Conservation (phyloP, 2,888 invertebrate genomes). For the Agonopterix heracliana region DNA sequence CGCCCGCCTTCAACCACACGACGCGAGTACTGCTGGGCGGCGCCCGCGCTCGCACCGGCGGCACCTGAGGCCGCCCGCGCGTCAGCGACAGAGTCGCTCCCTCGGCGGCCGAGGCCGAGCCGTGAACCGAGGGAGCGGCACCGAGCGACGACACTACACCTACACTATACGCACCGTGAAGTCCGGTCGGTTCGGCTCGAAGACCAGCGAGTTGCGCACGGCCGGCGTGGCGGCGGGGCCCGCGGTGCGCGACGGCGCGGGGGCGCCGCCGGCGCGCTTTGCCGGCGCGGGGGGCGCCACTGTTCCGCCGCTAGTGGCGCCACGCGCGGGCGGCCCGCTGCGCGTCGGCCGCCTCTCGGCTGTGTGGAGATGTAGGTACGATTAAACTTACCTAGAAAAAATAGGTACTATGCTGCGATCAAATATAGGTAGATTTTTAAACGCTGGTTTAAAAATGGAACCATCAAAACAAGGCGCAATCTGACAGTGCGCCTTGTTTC, state of each 20-base stretch:
- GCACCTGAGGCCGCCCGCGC: constrained; percentile 2
- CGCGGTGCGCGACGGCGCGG: not conserved
- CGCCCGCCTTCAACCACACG: constrained; percentile 56
- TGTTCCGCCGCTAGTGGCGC: not conserved
- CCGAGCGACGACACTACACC: constrained; percentile 1
- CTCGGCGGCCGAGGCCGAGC: not conserved
- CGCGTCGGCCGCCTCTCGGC: constrained; percentile 1
- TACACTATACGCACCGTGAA: constrained; percentile 36
- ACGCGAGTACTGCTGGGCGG: constrained; percentile 20
- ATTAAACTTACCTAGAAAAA: too few relatives aligned
- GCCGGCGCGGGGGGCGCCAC: constrained; percentile 2
- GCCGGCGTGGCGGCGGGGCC: not conserved
- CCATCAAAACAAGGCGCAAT: too few relatives aligned
- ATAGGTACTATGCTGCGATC: too few relatives aligned
- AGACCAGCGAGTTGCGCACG: constrained; percentile 13
- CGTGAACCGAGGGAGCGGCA: not conserved
- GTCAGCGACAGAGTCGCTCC: constrained; percentile 8
- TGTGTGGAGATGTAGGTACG: not conserved
- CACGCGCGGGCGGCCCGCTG: constrained; percentile 5
- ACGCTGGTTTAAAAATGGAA: too few relatives aligned
- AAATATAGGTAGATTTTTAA: too few relatives aligned
- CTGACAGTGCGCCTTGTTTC: too few relatives aligned
- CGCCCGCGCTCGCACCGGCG: too few relatives aligned
- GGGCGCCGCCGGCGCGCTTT: constrained; percentile 9
- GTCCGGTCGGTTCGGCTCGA: constrained; percentile 56